Evolutionary conservation across 2,113 vertebrate species (phyloP), one percentile per base, ranked within the genome.

Genomic region (Alaudala cheleensis): DNA sequence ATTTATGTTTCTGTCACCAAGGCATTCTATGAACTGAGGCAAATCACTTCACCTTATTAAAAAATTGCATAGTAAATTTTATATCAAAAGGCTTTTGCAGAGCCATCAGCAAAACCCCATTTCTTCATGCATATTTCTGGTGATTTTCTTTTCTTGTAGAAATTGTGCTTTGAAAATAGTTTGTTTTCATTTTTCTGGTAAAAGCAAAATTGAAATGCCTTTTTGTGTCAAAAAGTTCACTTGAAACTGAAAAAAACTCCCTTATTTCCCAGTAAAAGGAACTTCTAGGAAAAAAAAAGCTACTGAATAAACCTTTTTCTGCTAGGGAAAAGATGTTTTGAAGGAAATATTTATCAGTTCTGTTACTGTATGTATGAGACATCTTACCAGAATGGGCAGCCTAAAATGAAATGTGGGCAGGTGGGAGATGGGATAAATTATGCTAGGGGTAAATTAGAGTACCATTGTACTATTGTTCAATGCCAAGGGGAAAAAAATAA

Each of bases 241-340:
- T 81, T 89, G 56, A 86, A 92, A 66, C 5, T 18, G n/a, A 60
- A 84, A 74, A 60, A 50, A 51, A 12, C 2, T 9, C 8, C 4
- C 4, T 40, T n/a, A 49, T 70, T 88, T 25, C 4, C 5, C 5
- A 40, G 22, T 42, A 69, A 72, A 60, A 17, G 0, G 2, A 51
- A 16, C 5, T 40, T 77, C 23, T 47, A 60, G 44, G 6, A 2
- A 0, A 24, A 70, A 62, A 26, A 10, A 10, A 15, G 1, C 0
- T 12, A 33, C 23, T 33, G 15, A 66, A 42, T 29, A 14, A 71
- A 62, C 6, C 2, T 62, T 77, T 93, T 78, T 84, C 40, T 71
- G 24, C 10, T 20, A 20, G 26, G 21, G 15, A 65, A 76, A 77
- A 71, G 33, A 29, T 57, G 4, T 2, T 77, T 77, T 81, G 42